Evolutionary conservation across 2,113 vertebrate species (phyloP).

Genomic region (Mus pahari): DNA sequence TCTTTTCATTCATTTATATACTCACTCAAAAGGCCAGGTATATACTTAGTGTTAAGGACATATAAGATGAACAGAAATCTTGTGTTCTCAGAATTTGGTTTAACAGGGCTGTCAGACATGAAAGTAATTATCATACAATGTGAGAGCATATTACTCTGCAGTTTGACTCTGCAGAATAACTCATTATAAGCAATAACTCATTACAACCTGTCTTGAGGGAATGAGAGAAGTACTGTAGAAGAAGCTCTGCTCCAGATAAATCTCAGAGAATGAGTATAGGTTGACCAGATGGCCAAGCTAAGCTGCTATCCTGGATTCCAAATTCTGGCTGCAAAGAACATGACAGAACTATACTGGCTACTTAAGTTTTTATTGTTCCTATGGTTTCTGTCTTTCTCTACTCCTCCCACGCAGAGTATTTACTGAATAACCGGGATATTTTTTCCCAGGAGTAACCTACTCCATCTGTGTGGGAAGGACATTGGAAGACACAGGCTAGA

Average conservation of each 20-base stretch:
- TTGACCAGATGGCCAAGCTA: constrained; percentile 1
- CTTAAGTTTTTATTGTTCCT: not conserved
- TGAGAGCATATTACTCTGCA: not conserved
- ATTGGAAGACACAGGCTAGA: not conserved
- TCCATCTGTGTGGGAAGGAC: not conserved
- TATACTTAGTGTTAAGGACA: not conserved
- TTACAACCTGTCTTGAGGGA: not conserved
- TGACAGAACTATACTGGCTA: not conserved
- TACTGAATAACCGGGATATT: not conserved
- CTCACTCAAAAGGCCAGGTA: constrained; percentile 13
- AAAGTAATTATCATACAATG: not conserved
- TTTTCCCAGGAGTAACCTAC: not conserved
- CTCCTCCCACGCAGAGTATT: not conserved
- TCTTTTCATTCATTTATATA: constrained; percentile 4
- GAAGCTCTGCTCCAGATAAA: not conserved
- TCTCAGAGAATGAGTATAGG: not conserved
- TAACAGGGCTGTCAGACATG: not conserved
- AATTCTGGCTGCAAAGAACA: not conserved
- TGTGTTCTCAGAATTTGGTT: not conserved
- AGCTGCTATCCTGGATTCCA: not conserved
- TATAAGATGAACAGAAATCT: not conserved
- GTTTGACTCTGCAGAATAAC: not conserved
- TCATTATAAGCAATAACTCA: not conserved
- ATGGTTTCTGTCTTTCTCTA: not conserved
- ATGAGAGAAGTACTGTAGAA: not conserved